Evolutionary conservation across 2,797 vertebrate species (phyloP), one percentile per base, ranked within the genome.

Genomic region (Amblyopsis hoosieri): DNA sequence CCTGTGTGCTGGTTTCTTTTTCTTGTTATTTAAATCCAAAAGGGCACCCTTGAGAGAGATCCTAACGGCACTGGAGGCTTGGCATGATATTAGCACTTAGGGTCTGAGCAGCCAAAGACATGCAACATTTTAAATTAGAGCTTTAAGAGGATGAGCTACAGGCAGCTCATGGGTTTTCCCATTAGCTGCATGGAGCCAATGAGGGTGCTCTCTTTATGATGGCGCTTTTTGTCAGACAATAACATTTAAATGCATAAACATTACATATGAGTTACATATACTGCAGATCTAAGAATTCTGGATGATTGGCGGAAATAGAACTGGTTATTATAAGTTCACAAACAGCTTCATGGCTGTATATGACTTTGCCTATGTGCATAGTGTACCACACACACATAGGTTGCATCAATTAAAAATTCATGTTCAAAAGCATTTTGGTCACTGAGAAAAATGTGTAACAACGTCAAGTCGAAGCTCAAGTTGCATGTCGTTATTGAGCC

Each of bases 401-500:
- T 49, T 68, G 31, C 19, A 64, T 23, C 1, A 45, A 55, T 54
- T 12, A 56, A 14, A 66, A 55, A 7, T 53, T 53, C 17, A 54
- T 54, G n/a, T 55, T 49, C 54, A 14, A 68, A 54, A 45, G 15
- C 1, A 45, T 13, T 46, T 12, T 50, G 31, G 47, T 52, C 12
- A 9, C 60, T 37, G 14, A 57, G 37, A 54, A 7, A 2, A 62
- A 62, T 1, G 11, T 13, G 48, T 3, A 13, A 8, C 37, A 42
- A 45, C 9, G 45, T 7, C 3, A 48, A 29, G 54, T 15, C 23
- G 31, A 60, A 63, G 52, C 23, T 11, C 31, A 50, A 65, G 71
- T 67, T 2, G 2, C 14, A 45, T 45, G 33, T 59, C 61, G 69
- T 61, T 67, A 60, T 78, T 71, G 65, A 51, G 62, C 76, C 69